Percentiles rank a stretch among this genome's conserved stretches.
Conservation (phyloP, 1,140 invertebrate species). For the Drosophila tsacasi region DNA sequence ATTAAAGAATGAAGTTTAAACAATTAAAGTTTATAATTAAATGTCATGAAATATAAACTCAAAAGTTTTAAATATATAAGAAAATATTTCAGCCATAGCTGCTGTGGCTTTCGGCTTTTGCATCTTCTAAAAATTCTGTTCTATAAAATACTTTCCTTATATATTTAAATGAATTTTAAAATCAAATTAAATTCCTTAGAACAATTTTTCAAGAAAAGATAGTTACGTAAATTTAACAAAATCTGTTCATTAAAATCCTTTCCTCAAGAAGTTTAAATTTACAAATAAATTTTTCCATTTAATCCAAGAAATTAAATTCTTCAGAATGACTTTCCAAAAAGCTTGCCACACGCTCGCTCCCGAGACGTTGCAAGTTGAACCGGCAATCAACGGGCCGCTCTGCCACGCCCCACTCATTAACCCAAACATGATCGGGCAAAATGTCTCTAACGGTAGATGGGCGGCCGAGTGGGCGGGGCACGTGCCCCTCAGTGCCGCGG, state of each 20-base stretch:
- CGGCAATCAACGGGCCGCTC: slow-evolving; percentile 68
- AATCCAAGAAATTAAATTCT: neutral
- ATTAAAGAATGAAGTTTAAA: neutral
- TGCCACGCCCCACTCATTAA: slow-evolving; percentile 80
- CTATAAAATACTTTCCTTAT: too few relatives aligned
- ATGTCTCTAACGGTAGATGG: slow-evolving; percentile 72
- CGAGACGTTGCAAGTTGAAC: slow-evolving; percentile 66
- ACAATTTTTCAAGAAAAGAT: too few relatives aligned
- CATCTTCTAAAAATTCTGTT: too few relatives aligned
- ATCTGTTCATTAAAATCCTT: neutral
- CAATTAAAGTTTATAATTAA: too few relatives aligned
- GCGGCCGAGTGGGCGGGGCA: slow-evolving; percentile 55
- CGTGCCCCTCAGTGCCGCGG: slow-evolving; percentile 60
- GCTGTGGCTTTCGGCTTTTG: too few relatives aligned
- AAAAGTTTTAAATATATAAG: neutral
- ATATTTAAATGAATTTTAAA: too few relatives aligned
- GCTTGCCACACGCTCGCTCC: slow-evolving; percentile 11
- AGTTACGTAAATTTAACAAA: neutral
- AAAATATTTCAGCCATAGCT: too few relatives aligned
- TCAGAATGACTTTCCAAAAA: slow-evolving; percentile 41
- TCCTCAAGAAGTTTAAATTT: neutral
- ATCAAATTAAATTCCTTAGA: too few relatives aligned
- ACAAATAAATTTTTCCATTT: neutral
- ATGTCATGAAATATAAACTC: neutral
- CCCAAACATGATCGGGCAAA: slow-evolving; percentile 78